Conservation (phyloP, 64 coral and sea anemone species). For the Montipora foliosa region DNA sequence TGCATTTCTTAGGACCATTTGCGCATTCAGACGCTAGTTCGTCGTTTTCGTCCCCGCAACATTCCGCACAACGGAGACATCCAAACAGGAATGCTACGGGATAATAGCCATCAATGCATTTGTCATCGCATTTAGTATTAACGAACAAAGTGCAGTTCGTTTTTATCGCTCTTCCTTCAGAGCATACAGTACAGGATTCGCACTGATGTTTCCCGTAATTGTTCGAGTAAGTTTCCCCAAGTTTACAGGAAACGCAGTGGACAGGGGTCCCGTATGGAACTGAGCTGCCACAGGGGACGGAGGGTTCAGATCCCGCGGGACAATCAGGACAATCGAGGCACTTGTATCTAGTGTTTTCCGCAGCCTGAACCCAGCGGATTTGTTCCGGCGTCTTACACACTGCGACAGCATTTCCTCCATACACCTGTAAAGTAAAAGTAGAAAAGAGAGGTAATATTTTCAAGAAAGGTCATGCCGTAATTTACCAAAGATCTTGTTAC, state of each 20-base stretch:
- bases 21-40: slow-evolving; percentile 6
- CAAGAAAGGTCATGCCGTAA: no score
- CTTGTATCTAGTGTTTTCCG: neutral
- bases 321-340: slow-evolving; percentile 52
- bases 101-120: slow-evolving; percentile 40
- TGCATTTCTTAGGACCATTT: neutral
- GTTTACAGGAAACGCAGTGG: slow-evolving; percentile 19
- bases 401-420: neutral
- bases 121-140: slow-evolving; percentile 17
- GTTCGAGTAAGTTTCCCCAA: slow-evolving; percentile 30
- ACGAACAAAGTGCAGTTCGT: slow-evolving; percentile 30
- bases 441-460: neutral
- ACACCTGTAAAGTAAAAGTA: neutral
- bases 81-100: neutral
- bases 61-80: slow-evolving; percentile 41
- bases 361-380: neutral
- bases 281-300: slow-evolving; percentile 43
- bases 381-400: neutral
- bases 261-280: neutral
- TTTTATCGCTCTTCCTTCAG: slow-evolving; percentile 2
- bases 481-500: no score
- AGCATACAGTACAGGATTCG: slow-evolving; percentile 41
- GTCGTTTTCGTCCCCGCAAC: slow-evolving; percentile 27
- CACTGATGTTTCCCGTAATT: slow-evolving; percentile 7
- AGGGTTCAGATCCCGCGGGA: neutral